Conservation (phyloP, 2,113 vertebrate genomes). For the Terrapene triunguis region DNA sequence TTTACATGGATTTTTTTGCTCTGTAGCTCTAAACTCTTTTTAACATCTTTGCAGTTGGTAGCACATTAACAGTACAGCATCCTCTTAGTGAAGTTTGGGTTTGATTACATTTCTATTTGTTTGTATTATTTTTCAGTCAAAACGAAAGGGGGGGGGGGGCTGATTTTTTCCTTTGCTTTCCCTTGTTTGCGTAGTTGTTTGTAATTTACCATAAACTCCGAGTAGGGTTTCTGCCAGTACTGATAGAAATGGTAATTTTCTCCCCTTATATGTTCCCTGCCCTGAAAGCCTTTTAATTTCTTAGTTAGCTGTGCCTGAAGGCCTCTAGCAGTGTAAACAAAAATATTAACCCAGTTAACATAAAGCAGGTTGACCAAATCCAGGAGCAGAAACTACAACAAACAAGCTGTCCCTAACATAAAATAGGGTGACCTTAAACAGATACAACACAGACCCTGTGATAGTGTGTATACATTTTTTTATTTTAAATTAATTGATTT, state of each 20-base stretch:
- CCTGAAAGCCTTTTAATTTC: neutral
- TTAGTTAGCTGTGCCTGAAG: rapidly evolving
- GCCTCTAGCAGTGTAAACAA: neutral
- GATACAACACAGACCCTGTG: neutral
- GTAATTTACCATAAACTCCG: rapidly evolving
- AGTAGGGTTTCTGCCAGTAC: neutral
- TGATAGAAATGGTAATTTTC: neutral
- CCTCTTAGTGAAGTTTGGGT: neutral
- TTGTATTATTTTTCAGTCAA: neutral
- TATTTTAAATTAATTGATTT: neutral
- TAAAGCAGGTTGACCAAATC: neutral
- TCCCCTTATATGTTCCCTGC: rapidly evolving
- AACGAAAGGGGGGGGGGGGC: neutral
- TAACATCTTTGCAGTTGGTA: neutral
- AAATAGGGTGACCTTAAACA: neutral
- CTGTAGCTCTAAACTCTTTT: neutral
- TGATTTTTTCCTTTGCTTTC: neutral
- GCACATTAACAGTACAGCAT: neutral
- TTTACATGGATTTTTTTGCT: neutral
- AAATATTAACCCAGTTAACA: neutral
- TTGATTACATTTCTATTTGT: neutral
- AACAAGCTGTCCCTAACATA: neutral
- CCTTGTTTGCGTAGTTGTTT: neutral
- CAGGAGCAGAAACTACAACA: neutral
- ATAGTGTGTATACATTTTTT: neutral